These are phyloP conservation scores for Drosophila siamana DNA, from an alignment of 2,888 invertebrate species.

Conservation along the genomic window DNA sequence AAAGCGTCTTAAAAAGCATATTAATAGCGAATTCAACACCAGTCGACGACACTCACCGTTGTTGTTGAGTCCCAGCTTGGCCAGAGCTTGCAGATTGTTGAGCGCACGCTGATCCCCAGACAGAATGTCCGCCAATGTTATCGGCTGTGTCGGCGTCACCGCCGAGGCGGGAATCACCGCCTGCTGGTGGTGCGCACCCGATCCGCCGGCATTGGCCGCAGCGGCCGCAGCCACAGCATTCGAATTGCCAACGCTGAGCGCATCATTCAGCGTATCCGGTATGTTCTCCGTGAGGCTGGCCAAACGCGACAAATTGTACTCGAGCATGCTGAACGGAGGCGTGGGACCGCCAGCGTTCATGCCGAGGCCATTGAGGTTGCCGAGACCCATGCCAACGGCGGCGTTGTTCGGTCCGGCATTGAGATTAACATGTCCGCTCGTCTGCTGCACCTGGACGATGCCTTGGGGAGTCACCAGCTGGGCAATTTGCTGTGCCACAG, in stretches of 20 bases:
- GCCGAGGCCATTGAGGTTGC: constrained; percentile 66
- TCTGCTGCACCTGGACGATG: constrained; percentile 57
- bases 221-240: constrained; percentile 42
- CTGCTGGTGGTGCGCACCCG: constrained; percentile 68
- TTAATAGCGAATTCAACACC: too few species aligned
- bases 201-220: constrained; percentile 29
- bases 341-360: constrained; percentile 81
- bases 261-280: constrained; percentile 85
- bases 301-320: constrained; percentile 94
- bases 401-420: constrained; percentile 50
- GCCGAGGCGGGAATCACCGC: constrained; percentile 83
- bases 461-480: constrained; percentile 65
- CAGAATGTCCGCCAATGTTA: constrained; percentile 92
- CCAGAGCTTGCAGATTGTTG: constrained; percentile 95
- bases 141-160: constrained; percentile 88
- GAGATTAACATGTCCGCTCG: constrained; percentile 60
- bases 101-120: constrained; percentile 91
- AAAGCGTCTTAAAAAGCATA: too few species aligned
- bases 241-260: constrained; percentile 72
- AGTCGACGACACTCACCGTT: constrained; percentile 88
- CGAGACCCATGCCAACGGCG: constrained; percentile 64
- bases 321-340: constrained; percentile 90
- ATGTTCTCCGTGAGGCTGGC: constrained; percentile 92
- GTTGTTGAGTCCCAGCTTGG: constrained; percentile 91
- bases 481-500: constrained; percentile 46